Evolutionary conservation across 1,140 invertebrate species (phyloP).

Genomic region (Brachionus koreanus): DNA sequence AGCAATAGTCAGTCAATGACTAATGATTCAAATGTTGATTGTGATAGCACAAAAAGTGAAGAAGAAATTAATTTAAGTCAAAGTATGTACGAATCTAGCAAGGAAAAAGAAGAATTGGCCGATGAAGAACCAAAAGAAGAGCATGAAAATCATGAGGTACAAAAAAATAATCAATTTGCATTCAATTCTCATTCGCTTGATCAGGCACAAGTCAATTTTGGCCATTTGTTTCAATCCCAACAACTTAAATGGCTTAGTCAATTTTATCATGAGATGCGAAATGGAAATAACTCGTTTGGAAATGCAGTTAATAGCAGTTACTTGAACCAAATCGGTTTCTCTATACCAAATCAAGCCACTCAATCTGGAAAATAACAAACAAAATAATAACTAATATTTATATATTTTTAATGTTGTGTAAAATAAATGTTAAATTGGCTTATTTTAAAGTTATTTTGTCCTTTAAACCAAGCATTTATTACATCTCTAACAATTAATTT

Average conservation of each 20-base stretch:
- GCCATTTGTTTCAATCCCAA: background rate
- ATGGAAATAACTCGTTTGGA: background rate
- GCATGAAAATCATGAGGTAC: background rate
- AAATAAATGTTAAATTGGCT: conserved; percentile 1
- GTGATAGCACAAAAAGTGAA: conserved; percentile 11
- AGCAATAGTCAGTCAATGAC: background rate
- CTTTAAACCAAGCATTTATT: background rate
- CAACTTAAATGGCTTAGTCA: conserved; percentile 4
- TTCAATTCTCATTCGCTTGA: background rate
- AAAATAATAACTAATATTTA: background rate
- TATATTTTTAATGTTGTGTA: background rate
- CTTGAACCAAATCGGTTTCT: background rate
- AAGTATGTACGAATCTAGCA: background rate
- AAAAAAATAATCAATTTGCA: background rate
- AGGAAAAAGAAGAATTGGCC: background rate
- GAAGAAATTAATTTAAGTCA: background rate
- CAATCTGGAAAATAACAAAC: background rate
- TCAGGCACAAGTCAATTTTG: background rate
- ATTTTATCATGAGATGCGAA: conserved; percentile 17
- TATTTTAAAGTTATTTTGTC: background rate
- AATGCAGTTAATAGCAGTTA: background rate
- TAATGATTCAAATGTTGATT: conserved; percentile 19
- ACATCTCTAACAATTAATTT: background rate
- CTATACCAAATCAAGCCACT: background rate
- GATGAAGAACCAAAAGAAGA: background rate